phyloP scores from a whole-genome alignment of 30 jellyfish, hydroid and myxozoan species.

The Aurelia sp. region DNA sequence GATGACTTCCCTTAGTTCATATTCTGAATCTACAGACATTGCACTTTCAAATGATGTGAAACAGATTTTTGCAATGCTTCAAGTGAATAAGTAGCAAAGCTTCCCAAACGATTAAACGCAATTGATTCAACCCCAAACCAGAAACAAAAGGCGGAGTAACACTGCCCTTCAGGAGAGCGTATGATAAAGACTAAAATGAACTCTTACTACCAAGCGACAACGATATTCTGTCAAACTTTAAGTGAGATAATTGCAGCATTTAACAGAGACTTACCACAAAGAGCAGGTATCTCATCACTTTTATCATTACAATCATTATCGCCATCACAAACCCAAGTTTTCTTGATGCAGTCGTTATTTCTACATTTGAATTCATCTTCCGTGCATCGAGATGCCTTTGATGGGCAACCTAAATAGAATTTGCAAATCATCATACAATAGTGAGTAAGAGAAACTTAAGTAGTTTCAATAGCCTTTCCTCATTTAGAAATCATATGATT shows the following conservation, averaged over 20 bases:
- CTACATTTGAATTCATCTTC: slow-evolving; percentile 78
- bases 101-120: neutral
- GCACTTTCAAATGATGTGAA: neutral
- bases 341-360: slow-evolving; percentile 75
- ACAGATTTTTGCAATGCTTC: neutral
- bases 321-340: slow-evolving; percentile 91
- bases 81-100: too few relatives aligned
- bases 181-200: too few relatives aligned
- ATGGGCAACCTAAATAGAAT: slow-evolving; percentile 53
- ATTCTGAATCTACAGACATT: neutral
- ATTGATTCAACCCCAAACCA: neutral
- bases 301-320: slow-evolving; percentile 89
- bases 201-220: neutral
- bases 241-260: neutral
- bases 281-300: slow-evolving; percentile 76
- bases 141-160: neutral
- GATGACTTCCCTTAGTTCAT: neutral
- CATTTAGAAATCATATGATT: too few relatives aligned
- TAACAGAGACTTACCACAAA: slow-evolving; percentile 65
- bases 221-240: too few relatives aligned
- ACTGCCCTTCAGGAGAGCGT: too few relatives aligned
- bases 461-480: too few relatives aligned
- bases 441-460: neutral
- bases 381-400: slow-evolving; percentile 42
- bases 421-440: neutral